Evolutionary conservation across 2,888 invertebrate genomes (phyloP), one percentile per base, ranked within the genome.

Genomic region (Drosophila multiciliata): DNA sequence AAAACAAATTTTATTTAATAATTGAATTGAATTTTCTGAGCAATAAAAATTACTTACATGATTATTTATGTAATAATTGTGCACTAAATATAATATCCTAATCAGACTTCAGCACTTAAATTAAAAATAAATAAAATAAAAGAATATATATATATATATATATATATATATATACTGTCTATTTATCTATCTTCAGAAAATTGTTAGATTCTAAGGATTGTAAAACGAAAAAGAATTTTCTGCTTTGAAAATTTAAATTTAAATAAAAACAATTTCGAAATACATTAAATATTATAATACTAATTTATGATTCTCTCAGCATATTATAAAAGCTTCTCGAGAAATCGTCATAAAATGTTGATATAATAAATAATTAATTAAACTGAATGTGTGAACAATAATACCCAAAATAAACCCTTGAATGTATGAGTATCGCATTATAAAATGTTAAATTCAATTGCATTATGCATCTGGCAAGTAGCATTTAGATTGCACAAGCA

Each of bases 371-470:
- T n/a, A 26, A 23, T 17, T 4, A 15, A 26, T 36, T 49, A 42
- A 55, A 6, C 2, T 11, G 1, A 57, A 11, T 57, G 29, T 9
- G 17, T 15, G 8, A 54, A 17, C 49, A 5, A 32, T 26, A 38
- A 38, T 45, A 17, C 60, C 55, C 78, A 23, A 29, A 4, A 54
- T 2, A 15, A 38, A 7, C 2, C 8, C 9, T 40, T 8, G 11
- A 1, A n/a, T 17, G n/a, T 36, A 53, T 66, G 29, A 48, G 50
- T 66, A 53, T 32, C 38, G 50, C 32, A 68, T 76, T 66, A 87
- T 79, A 79, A 72, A 75, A 78, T 81, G 83, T 79, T 73, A 79
- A 86, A 89, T 79, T 73, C 78, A 87, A 89, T 90, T 90, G 73
- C 73, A 89, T 86, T 77, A 81, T 88, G 70, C 69, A 80, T 36